Base-by-base conservation (phyloP, 2,797 vertebrate genomes). In the Mormyrus hasselquistii region DNA sequence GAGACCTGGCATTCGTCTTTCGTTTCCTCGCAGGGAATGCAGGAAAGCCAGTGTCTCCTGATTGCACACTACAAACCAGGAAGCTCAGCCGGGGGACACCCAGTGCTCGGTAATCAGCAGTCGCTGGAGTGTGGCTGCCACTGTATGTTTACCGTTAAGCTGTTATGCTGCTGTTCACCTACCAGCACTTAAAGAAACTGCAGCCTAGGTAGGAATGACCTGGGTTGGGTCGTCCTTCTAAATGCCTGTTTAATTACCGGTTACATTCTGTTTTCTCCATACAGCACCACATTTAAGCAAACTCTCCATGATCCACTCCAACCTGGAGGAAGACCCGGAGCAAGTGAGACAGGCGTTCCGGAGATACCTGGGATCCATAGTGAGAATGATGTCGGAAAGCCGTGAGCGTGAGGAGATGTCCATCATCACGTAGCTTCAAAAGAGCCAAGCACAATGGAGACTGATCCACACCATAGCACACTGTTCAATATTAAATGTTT, bases 31-130 rank as follows among this genome's bases (percentile, higher is more conserved):
- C 98, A 97, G 91, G 92, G 95, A 29, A 88, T 99, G 69, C 97
- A 96, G 16, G 97, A 98, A 0, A 94, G 90, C 50, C 98, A 98
- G 94, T 99, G 98, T 92, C 95, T 99, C 25, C 94, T 99, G 22
- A 95, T 99, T 3, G 97, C 98, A 29, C 99, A 99, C 91, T 97
- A 98, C 94, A 99, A 99, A 89, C 98, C 99, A 1, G 97, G 97
- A 90, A 95, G 95, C 0, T 94, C 89, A 25, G 93, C 92, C 0
- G 94, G 90, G 0, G 93, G 94, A 90, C 95, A 88, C 55, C 94
- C 96, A 76, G 89, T 95, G 90, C 92, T 99, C 94, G 96, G 99
- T 99, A 96, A 93, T 79, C 10, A 82, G 73, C 52, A 55, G 29
- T 82, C 50, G 25, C n/a, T 52, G 19, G 9, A 49, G 47, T 84